Conservation (phyloP, 2,797 vertebrate species). For the Neosilurus hyrtlii region DNA sequence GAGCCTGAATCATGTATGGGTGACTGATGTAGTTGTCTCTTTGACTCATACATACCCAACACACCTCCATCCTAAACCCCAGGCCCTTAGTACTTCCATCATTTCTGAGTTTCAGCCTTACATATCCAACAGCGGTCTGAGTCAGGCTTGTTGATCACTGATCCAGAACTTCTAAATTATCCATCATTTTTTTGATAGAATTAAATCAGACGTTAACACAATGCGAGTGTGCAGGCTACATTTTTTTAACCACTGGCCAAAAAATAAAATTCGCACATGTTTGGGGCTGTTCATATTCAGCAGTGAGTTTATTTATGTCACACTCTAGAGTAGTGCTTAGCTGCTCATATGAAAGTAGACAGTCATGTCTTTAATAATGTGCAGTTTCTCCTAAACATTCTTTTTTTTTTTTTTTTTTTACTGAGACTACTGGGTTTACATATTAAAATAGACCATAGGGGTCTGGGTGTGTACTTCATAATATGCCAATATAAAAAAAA, state of each 20-base stretch:
- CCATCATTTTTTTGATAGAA: neutral
- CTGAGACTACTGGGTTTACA: too few relatives aligned
- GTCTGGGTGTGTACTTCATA: too few relatives aligned
- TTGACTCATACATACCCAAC: constrained; percentile 39
- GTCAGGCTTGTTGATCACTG: constrained; percentile 8
- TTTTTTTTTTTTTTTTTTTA: neutral
- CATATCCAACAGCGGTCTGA: neutral
- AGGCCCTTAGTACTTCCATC: too few relatives aligned
- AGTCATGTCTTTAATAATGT: neutral
- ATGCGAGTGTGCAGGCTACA: too few relatives aligned
- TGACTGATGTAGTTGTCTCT: constrained; percentile 31
- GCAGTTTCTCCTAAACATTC: too few relatives aligned
- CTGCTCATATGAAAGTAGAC: neutral
- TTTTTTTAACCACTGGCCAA: neutral
- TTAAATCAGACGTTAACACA: neutral
- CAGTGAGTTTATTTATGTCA: neutral
- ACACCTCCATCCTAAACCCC: constrained; percentile 32
- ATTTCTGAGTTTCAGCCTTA: constrained; percentile 1
- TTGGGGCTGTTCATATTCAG: neutral
- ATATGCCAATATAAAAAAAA: too few relatives aligned
- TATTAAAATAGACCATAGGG: neutral
- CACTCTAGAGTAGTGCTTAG: neutral
- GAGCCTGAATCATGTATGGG: constrained; percentile 36
- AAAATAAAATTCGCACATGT: neutral
- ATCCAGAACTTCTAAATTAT: constrained; percentile 5